Evolutionary conservation across 2,888 invertebrate genomes (phyloP), one percentile per base, ranked within the genome.

Genomic region (Tipula lateralis): DNA sequence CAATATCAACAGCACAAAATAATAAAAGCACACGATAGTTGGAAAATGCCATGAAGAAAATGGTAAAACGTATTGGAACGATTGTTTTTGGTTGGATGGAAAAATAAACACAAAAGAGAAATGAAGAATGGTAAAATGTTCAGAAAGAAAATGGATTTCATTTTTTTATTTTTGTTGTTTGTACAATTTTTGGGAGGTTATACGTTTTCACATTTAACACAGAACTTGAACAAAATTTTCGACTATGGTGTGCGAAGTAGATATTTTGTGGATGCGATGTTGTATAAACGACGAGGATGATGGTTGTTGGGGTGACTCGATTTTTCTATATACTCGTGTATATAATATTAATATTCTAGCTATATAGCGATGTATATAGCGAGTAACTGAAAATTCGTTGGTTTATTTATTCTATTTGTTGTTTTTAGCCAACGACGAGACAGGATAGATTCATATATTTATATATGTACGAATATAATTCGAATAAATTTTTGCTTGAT

Each of bases 1-100:
- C 66, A 66, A 66, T 66, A 66, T 66, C 66, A 66, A 66, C 66
- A 66, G 66, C 66, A 66, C n/a, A 44, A 13, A 44, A 32, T 5
- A n/a, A 44, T 66, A 66, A 66, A 66, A 66, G 66, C 66, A 66
- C 24, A 6, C 32, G 24, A 66, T 66, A 66, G 66, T 66, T 66
- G 66, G 66, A 66, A 66, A 66, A 66, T n/a, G 24, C 66, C 66
- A 66, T 66, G 66, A 66, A 66, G 66, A 66, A 66, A 66, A 66
- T 66, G 66, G 24, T 24, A 66, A 66, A 66, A 66, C 66, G 66
- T 66, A 66, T 66, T 66, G 66, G 66, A 66, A 66, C 66, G 66
- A 24, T 66, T 66, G 24, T 66, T 66, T 66, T 66, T 66, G 66
- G 66, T 66, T 66, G 66, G 66, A 66, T 66, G 66, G 66, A 24